Percentiles rank a stretch among this genome's conserved stretches.
These are phyloP conservation scores for Trachelus troglodyta DNA, from an alignment of 2,888 invertebrate species.

Conservation along the genomic window DNA sequence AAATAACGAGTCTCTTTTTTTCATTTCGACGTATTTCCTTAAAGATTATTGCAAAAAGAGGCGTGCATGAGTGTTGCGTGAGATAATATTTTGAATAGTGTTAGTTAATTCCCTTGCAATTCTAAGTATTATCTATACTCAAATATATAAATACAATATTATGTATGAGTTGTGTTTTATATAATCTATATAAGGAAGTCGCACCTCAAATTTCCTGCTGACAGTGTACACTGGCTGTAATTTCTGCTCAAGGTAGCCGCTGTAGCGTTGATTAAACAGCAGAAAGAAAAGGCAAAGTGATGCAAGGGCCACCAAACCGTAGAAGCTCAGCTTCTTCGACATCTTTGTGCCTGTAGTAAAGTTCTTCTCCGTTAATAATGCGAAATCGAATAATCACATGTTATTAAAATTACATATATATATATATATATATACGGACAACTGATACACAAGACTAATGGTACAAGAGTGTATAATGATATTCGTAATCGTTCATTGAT, in stretches of 20 bases:
- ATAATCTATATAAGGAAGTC: background rate
- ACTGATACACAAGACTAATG: too few relatives aligned
- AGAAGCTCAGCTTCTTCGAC: conserved; percentile 61
- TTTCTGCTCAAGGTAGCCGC: conserved; percentile 59
- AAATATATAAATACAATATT: background rate
- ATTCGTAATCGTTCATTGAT: background rate
- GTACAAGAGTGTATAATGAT: too few relatives aligned
- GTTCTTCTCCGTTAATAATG: background rate
- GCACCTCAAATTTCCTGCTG: conserved; percentile 41
- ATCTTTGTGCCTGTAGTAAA: conserved; percentile 51
- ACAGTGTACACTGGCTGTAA: conserved; percentile 59
- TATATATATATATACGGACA: too few relatives aligned
- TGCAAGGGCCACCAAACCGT: conserved; percentile 58
- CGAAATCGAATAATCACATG: too few relatives aligned
- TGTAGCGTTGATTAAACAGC: conserved; percentile 60
- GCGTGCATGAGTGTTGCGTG: background rate
- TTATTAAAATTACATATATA: too few relatives aligned
- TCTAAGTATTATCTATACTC: background rate
- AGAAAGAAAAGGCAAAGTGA: conserved; percentile 62
- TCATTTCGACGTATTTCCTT: background rate
- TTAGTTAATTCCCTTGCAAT: background rate
- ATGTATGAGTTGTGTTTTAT: background rate
- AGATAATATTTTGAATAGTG: background rate
- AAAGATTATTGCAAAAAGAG: background rate
- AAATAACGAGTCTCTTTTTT: background rate